Evolutionary conservation across 2,797 vertebrate species (phyloP).

Genomic region (Microctenopoma lineatum): DNA sequence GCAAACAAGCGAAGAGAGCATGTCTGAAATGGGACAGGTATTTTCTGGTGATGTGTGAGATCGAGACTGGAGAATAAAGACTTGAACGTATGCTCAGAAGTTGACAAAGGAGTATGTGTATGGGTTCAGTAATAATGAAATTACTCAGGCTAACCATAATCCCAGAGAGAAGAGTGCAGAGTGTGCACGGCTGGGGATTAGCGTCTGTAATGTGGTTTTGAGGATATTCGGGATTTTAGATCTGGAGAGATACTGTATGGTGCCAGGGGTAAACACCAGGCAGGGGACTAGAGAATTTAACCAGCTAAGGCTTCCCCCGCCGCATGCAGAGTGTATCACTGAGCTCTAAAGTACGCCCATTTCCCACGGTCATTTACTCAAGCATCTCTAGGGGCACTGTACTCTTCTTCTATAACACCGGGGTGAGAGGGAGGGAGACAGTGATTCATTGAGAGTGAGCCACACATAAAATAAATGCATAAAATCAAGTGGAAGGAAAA

Average conservation of each 20-base stretch:
- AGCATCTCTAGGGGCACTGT: conserved; percentile 63
- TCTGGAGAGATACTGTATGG: conserved; percentile 70
- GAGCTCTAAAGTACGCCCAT: conserved; percentile 69
- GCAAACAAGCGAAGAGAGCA: conserved; percentile 30
- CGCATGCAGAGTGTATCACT: conserved; percentile 69
- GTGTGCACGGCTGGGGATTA: conserved; percentile 70
- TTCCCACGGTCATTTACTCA: conserved; percentile 78
- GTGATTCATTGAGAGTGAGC: conserved; percentile 54
- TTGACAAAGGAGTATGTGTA: conserved; percentile 45
- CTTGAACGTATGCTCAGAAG: conserved; percentile 7
- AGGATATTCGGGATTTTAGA: conserved; percentile 77
- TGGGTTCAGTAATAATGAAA: conserved; percentile 56
- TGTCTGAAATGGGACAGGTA: conserved; percentile 11
- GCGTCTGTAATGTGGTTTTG: conserved; percentile 76
- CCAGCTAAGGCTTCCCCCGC: conserved; percentile 60
- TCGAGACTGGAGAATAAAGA: conserved; percentile 12
- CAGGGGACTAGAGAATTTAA: conserved; percentile 70
- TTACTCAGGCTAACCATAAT: conserved; percentile 56
- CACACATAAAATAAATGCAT: neutral
- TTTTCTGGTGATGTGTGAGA: conserved; percentile 18
- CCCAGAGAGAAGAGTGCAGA: conserved; percentile 47
- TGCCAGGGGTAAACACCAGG: conserved; percentile 75
- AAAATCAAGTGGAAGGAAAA: conserved; percentile 1
- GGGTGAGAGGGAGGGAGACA: conserved; percentile 26
- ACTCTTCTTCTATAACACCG: conserved; percentile 57